Base-by-base conservation (phyloP, 2,797 vertebrate genomes). In the Trachops cirrhosus region DNA sequence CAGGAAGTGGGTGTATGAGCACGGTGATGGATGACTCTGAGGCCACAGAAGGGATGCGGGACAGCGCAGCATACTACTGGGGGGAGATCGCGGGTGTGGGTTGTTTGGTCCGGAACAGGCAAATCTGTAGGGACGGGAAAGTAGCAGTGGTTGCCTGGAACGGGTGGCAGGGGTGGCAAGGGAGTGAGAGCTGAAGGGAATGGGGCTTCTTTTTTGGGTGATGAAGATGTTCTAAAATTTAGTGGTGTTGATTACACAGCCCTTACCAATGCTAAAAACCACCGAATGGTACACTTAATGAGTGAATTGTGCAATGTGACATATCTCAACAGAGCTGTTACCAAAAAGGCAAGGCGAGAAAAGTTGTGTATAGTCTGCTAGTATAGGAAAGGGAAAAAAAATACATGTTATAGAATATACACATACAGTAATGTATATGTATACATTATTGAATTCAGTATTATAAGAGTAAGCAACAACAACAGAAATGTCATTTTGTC, bases 211-310 rank as follows among this genome's bases (percentile, higher is more conserved):
- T 48, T 85, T 70, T 22, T 41, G 12, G 19, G 62, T 62, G 62
- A 73, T 71, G 93, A 79, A 83, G 79, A 57, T 82, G 57, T 94
- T 77, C 64, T 80, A 41, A 77, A 70, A 73, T 80, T 74, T 67
- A 46, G 32, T 54, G 64, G 37, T 85, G 64, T 78, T 59, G 26
- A 75, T 24, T 83, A 67, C 2, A 29, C 29, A 50, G 48, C 79
- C 67, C 77, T 77, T 59, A 89, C n/a, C 26, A 41, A 59, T 59
- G 50, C 41, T 82, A 74, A 86, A 84, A 87, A 2, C 73, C 14
- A 19, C 4, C 71, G 79, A 46, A 18, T 50, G 70, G 52, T 52
- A 54, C 32, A 26, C 64, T 67, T 80, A 46, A 57, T 74, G 44
- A 9, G 12, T 41, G 54, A 74, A 50, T 64, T n/a, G 26, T 39